Evolutionary conservation across 2,888 invertebrate species (phyloP).

Genomic region (Diogma glabrata): DNA sequence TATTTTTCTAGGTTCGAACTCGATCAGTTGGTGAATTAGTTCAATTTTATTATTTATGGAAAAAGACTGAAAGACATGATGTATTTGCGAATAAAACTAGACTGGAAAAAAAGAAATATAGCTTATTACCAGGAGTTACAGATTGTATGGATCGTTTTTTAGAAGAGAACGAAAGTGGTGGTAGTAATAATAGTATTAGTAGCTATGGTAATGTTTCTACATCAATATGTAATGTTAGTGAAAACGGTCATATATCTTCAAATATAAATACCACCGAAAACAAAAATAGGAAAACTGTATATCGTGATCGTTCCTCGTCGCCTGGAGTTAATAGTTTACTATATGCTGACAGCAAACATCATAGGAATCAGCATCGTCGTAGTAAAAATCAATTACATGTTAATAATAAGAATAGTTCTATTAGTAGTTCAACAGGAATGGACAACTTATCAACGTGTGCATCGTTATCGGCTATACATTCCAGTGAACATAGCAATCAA

Average conservation of each 20-base stretch:
- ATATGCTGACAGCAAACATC: constrained; percentile 13
- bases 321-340: constrained; percentile 15
- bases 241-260: constrained; percentile 17
- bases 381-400: constrained; percentile 3
- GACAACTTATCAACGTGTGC: too few relatives aligned
- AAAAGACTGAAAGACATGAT: constrained; percentile 96
- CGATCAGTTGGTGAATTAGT: constrained; percentile 93
- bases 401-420: constrained; percentile 5
- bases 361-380: constrained; percentile 9
- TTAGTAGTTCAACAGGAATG: too few relatives aligned
- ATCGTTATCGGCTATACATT: too few relatives aligned
- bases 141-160: constrained; percentile 90
- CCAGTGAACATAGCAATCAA: too few relatives aligned
- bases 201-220: constrained; percentile 15
- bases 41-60: constrained; percentile 95
- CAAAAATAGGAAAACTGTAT: constrained; percentile 3
- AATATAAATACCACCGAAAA: background rate
- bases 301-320: constrained; percentile 12
- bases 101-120: constrained; percentile 85
- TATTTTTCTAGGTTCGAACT: constrained; percentile 50
- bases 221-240: background rate
- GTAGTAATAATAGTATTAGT: constrained; percentile 45
- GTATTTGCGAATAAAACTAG: constrained; percentile 75
- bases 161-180: constrained; percentile 62
- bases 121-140: constrained; percentile 81